Evolutionary conservation across 2,113 vertebrate species (phyloP).

Genomic region (Amazona guildingii): DNA sequence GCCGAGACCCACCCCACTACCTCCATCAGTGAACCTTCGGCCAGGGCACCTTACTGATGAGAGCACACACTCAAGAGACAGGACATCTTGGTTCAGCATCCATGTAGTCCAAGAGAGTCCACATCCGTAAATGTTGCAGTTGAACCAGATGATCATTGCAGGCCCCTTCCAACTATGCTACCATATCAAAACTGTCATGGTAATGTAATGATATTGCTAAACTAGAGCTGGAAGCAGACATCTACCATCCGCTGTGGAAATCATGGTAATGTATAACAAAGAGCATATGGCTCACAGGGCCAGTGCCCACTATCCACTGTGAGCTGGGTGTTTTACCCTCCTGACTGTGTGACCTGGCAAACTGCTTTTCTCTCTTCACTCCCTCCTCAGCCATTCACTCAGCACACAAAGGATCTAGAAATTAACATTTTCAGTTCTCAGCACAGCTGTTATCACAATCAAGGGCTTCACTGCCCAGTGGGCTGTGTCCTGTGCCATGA

Average conservation of each 20-base stretch:
- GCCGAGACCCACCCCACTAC: no score
- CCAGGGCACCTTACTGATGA: background rate
- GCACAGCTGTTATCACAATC: background rate
- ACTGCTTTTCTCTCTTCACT: background rate
- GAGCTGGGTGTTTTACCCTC: background rate
- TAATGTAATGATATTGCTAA: background rate
- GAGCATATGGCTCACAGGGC: background rate
- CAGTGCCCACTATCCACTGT: background rate
- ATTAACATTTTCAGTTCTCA: background rate
- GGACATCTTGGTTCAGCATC: background rate
- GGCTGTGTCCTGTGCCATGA: background rate
- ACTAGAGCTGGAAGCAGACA: background rate
- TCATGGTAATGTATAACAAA: background rate
- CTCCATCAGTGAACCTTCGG: background rate
- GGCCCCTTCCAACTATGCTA: background rate
- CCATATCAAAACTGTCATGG: background rate
- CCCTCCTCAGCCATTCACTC: background rate
- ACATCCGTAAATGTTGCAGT: background rate
- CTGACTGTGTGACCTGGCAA: fast-evolving
- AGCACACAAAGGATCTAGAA: background rate
- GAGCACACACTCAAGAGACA: background rate
- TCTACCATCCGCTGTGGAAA: background rate
- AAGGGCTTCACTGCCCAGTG: background rate
- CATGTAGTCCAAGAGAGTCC: background rate
- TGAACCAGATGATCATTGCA: background rate